Base-by-base conservation (phyloP, 2,888 invertebrate genomes). In the Protonemura montana region DNA sequence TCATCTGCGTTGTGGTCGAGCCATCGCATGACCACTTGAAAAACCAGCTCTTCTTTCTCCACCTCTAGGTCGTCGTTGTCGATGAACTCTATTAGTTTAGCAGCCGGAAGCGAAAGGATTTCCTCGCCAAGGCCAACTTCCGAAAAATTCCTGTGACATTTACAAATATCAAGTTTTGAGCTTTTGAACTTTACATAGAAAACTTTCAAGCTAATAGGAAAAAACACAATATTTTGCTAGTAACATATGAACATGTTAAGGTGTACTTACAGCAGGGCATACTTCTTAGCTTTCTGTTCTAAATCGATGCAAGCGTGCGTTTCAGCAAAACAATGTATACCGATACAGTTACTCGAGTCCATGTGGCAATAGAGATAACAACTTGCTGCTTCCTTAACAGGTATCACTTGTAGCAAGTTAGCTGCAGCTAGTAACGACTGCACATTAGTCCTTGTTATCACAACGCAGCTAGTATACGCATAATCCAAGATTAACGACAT, bases 311-410 rank as follows among this genome's bases (percentile, higher is more conserved):
- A 93, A 41, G 91, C 91, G 89, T 92, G 92, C 26, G 91, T 89
- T 87, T 92, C 92, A 28, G 93, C 92, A 89, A 93, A 92, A 88
- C 92, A 92, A 89, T 92, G 92, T 83, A 93, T 92, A 5, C 92
- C 92, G 28, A 93, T 89, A 88, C 92, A 92, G 89, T 93, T 93
- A 13, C 90, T 89, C 27, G 90, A 90, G 88, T 92, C 92, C 91
- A 92, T 92, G 88, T 92, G 91, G 80, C 90, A 89, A 87, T 91
- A 91, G 86, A 92, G 89, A 87, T 91, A 92, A 29, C 89, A 89
- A 88, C 92, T 92, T 86, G 92, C 92, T 6, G 92, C 92, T 87
- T 92, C 91, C 81, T 91, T 89, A 2, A 92, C 91, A 16, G 91
- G 90, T 29, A 91, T 88, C 13, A 92, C 90, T 88, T 91, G 90